phyloP scores from a whole-genome alignment of 2,797 vertebrate species.

The Bothrops alternatus region DNA sequence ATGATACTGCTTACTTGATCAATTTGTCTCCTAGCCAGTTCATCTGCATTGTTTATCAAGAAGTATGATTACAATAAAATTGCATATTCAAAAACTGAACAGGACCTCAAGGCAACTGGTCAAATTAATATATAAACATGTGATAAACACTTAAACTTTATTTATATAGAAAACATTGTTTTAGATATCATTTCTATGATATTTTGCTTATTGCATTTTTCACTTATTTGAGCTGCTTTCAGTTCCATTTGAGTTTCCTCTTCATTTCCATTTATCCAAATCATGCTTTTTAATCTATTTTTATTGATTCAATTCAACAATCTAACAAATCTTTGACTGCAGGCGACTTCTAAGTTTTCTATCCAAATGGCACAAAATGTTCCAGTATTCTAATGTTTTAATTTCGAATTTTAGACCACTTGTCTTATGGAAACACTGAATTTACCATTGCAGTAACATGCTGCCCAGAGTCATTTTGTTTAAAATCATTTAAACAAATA shows the following conservation, averaged over 20 bases:
- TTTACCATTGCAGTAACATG: neutral
- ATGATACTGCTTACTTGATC: slow-evolving; percentile 44
- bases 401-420: neutral
- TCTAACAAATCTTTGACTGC: neutral
- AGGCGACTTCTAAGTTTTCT: neutral
- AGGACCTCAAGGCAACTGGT: neutral
- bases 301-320: neutral
- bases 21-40: slow-evolving; percentile 36
- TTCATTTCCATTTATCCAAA: neutral
- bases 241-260: neutral
- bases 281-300: neutral
- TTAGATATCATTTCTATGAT: neutral
- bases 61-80: slow-evolving; percentile 18
- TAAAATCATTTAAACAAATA: neutral
- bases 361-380: neutral
- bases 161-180: neutral
- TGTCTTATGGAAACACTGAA: neutral
- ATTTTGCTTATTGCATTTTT: neutral
- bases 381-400: neutral
- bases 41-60: slow-evolving; percentile 37
- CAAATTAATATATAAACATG: neutral
- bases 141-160: neutral
- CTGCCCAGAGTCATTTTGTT: neutral
- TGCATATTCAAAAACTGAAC: slow-evolving; percentile 22
- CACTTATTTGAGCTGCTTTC: neutral